Percentiles rank a stretch among this genome's conserved stretches.
These are phyloP conservation scores for Dromas ardeola DNA, from an alignment of 2,113 vertebrate genomes.

Conservation along the genomic window DNA sequence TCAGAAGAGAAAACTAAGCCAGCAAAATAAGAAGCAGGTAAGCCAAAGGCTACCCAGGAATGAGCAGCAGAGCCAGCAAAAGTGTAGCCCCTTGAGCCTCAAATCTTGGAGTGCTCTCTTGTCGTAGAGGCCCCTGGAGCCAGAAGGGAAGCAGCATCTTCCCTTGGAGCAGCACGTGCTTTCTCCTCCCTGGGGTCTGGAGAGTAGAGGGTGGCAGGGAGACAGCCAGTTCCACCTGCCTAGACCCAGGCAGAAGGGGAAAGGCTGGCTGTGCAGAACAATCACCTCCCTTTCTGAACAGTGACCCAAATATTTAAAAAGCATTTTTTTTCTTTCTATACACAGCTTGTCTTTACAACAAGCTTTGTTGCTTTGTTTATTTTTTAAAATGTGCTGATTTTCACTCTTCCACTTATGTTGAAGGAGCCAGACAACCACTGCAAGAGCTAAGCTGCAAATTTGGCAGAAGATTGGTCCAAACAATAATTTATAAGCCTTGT, in stretches of 20 bases:
- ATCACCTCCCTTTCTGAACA: neutral
- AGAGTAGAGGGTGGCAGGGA: neutral
- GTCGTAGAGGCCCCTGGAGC: neutral
- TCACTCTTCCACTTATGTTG: neutral
- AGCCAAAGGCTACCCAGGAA: neutral
- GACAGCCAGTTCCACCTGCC: neutral
- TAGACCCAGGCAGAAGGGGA: neutral
- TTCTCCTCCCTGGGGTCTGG: neutral
- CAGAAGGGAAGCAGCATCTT: neutral
- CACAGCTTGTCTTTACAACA: neutral
- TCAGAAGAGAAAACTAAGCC: neutral
- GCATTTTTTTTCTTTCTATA: neutral
- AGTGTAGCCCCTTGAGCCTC: neutral
- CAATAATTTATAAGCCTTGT: neutral
- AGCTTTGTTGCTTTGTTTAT: neutral
- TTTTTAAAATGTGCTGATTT: neutral
- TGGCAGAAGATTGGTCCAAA: neutral
- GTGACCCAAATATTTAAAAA: neutral
- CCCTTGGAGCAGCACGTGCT: accelerated
- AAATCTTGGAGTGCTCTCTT: neutral
- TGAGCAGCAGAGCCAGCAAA: neutral
- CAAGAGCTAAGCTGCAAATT: neutral
- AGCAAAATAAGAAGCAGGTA: neutral
- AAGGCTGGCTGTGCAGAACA: neutral
- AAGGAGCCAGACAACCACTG: neutral